phyloP scores from a whole-genome alignment of 2,888 invertebrate genomes.

The Oxycera nigricornis region DNA sequence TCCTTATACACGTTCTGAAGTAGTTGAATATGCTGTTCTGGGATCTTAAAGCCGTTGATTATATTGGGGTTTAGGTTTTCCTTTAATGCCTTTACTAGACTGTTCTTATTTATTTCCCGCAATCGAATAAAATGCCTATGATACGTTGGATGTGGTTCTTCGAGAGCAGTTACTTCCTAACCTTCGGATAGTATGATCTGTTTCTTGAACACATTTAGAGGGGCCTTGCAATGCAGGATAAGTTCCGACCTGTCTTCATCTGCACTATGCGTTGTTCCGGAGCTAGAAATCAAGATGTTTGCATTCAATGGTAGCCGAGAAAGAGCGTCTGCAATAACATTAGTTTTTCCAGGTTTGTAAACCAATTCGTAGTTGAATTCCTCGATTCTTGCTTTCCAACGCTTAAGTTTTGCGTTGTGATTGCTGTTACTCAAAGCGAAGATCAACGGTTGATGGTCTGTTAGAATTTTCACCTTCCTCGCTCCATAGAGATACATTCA shows the following conservation, averaged over 20 bases:
- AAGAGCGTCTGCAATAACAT: not conserved
- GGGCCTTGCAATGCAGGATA: conserved; percentile 45
- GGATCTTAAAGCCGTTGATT: not conserved
- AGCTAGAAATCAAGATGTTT: not conserved
- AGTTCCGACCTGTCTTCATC: conserved; percentile 46
- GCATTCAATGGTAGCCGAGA: not conserved
- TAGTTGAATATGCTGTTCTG: not conserved
- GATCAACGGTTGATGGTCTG: too few species aligned
- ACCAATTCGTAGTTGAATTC: conserved; percentile 10
- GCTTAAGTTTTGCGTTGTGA: not conserved
- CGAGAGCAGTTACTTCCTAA: not conserved
- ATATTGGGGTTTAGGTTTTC: not conserved
- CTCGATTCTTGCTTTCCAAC: conserved; percentile 12
- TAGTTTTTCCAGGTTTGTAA: conserved; percentile 11
- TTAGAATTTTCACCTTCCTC: too few species aligned
- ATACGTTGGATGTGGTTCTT: conserved; percentile 43
- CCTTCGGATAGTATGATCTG: conserved; percentile 44
- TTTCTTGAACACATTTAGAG: conserved; percentile 45
- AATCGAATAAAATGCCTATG: conserved; percentile 1
- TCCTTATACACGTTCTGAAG: not conserved
- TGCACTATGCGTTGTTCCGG: conserved; percentile 43
- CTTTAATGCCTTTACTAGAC: not conserved
- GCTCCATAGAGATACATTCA: not conserved
- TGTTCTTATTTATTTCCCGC: not conserved
- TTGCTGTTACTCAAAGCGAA: conserved; percentile 15